Conservation (phyloP, 2,113 vertebrate genomes). For the Laticauda laticaudata region DNA sequence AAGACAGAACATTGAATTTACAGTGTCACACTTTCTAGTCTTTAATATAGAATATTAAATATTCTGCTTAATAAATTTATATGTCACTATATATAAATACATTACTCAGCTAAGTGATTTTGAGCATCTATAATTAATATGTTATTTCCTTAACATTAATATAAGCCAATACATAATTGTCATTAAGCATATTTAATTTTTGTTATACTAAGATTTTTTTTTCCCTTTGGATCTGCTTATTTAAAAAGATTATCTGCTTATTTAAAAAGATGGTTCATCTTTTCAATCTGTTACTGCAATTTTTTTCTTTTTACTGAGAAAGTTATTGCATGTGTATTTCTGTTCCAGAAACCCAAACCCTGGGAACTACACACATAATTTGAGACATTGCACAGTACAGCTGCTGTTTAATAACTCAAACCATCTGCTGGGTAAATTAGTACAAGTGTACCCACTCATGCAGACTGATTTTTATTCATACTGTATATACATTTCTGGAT, state of each 20-base stretch:
- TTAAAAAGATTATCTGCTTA: neutral
- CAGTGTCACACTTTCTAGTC: neutral
- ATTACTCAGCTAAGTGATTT: neutral
- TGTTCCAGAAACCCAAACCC: neutral
- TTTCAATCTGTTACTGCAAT: neutral
- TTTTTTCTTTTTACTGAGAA: neutral
- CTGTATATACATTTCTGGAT: neutral
- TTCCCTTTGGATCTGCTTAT: neutral
- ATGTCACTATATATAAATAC: neutral
- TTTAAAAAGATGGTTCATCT: neutral
- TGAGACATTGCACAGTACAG: neutral
- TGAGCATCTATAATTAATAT: neutral
- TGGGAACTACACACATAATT: neutral
- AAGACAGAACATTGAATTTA: neutral
- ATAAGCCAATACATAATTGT: neutral
- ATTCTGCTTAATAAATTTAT: neutral
- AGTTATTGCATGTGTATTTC: neutral
- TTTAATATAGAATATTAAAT: neutral
- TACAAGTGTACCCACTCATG: neutral
- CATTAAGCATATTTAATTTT: neutral
- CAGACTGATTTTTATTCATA: neutral
- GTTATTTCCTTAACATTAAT: neutral
- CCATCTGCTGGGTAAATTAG: neutral
- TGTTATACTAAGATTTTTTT: neutral
- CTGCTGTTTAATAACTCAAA: neutral